Evolutionary conservation across 2,888 invertebrate species (phyloP).

Genomic region (Pachymerium ferrugineum): DNA sequence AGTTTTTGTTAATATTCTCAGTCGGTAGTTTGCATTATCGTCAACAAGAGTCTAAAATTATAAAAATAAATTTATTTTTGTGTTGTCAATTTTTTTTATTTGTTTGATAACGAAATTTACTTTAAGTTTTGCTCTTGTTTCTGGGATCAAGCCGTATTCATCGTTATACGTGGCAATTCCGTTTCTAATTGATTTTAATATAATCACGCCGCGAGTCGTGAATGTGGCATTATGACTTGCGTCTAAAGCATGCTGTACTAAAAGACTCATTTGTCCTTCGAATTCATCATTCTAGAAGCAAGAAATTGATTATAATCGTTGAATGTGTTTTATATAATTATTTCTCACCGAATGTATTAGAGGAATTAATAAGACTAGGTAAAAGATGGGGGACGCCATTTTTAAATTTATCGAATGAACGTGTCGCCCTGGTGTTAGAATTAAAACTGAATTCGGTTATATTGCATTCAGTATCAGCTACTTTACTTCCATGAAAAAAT

Average conservation of each 20-base stretch:
- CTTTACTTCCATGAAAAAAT: too few species aligned
- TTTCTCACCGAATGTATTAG: background rate
- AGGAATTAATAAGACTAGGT: background rate
- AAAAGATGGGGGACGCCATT: background rate
- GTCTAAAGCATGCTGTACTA: slow-evolving; percentile 16
- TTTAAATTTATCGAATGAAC: background rate
- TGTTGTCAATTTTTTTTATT: background rate
- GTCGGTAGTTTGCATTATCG: slow-evolving; percentile 66
- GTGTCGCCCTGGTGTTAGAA: too few species aligned
- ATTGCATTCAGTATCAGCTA: too few species aligned
- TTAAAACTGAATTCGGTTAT: too few species aligned
- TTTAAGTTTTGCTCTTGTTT: background rate
- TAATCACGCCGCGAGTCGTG: background rate
- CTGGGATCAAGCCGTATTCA: background rate
- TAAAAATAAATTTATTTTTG: background rate
- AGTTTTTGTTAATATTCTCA: slow-evolving; percentile 62
- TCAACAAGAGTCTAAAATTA: slow-evolving; percentile 58
- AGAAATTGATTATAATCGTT: background rate
- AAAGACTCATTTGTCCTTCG: slow-evolving; percentile 16
- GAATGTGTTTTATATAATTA: background rate
- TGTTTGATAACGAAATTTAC: too few species aligned
- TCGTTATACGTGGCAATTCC: slow-evolving; percentile 14
- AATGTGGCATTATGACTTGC: background rate
- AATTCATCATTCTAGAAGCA: slow-evolving; percentile 29
- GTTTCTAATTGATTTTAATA: slow-evolving; percentile 7